phyloP scores from a whole-genome alignment of 35 echinoderm and acorn worm genomes.

The Lytechinus variegatus region DNA sequence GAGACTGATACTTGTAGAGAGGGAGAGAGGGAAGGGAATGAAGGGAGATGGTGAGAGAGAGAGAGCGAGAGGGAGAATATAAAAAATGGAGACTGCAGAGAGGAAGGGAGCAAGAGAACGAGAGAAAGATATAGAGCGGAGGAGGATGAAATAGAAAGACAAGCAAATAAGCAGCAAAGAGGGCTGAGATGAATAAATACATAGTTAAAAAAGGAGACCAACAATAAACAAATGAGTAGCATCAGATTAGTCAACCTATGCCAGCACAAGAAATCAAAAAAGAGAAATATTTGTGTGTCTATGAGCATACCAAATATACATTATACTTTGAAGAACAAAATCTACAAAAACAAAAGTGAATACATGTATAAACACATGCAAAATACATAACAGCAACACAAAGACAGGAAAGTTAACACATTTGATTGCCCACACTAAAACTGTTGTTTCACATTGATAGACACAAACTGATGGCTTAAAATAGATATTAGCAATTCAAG shows the following conservation, averaged over 20 bases:
- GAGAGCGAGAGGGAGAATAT: background rate
- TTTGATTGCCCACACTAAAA: background rate
- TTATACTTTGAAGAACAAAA: no score
- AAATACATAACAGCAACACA: background rate
- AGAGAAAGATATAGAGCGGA: background rate
- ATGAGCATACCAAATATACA: background rate
- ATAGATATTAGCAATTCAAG: background rate
- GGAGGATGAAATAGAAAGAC: background rate
- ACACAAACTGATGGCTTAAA: background rate
- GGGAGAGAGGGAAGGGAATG: background rate
- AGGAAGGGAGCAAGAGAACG: no score
- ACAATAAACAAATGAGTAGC: background rate
- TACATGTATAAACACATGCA: background rate
- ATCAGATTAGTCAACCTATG: background rate
- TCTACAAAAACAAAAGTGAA: background rate
- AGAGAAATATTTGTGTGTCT: background rate
- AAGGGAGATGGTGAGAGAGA: no score
- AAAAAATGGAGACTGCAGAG: no score
- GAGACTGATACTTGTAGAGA: no score
- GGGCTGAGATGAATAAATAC: background rate
- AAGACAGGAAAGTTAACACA: background rate
- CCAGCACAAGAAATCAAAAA: background rate
- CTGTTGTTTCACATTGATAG: background rate
- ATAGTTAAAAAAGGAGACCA: background rate
- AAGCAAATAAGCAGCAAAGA: background rate